These are phyloP conservation scores for Aurelia aurita DNA, from an alignment of 30 jellyfish, hydroid and myxozoan genomes.

Conservation along the genomic window DNA sequence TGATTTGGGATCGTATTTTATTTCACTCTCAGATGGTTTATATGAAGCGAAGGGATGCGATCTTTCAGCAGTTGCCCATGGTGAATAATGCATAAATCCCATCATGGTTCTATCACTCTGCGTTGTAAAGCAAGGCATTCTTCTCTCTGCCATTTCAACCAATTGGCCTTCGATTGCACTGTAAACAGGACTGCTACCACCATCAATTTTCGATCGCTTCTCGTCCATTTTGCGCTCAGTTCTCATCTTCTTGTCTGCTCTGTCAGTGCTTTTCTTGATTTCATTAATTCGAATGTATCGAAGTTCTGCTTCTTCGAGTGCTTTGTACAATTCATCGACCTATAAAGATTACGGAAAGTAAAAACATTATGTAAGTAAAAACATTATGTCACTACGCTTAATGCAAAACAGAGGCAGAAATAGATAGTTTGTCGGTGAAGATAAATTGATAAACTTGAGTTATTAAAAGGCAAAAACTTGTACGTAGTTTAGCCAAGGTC, in stretches of 20 bases:
- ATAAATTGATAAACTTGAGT: no score
- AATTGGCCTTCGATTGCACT: background rate
- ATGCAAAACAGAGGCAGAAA: no score
- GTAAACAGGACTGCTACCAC: background rate
- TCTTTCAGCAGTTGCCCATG: conserved; percentile 34
- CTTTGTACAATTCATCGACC: conserved; percentile 22
- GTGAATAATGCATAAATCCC: conserved; percentile 35
- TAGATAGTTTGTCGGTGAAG: no score
- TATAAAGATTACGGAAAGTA: background rate
- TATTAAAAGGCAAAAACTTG: no score
- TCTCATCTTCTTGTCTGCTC: conserved; percentile 17
- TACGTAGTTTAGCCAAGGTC: no score
- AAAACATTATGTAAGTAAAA: no score
- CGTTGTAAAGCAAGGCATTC: conserved; percentile 9
- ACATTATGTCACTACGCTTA: no score
- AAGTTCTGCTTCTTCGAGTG: conserved; percentile 26
- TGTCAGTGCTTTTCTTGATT: background rate
- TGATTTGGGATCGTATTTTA: background rate
- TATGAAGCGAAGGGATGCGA: background rate
- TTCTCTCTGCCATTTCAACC: background rate
- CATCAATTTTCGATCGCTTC: background rate
- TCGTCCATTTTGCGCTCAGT: background rate
- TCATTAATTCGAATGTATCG: background rate
- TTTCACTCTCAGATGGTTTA: background rate
- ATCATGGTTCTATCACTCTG: background rate